Conservation (phyloP, 2,888 invertebrate genomes). For the Drosophila peninsularis region DNA sequence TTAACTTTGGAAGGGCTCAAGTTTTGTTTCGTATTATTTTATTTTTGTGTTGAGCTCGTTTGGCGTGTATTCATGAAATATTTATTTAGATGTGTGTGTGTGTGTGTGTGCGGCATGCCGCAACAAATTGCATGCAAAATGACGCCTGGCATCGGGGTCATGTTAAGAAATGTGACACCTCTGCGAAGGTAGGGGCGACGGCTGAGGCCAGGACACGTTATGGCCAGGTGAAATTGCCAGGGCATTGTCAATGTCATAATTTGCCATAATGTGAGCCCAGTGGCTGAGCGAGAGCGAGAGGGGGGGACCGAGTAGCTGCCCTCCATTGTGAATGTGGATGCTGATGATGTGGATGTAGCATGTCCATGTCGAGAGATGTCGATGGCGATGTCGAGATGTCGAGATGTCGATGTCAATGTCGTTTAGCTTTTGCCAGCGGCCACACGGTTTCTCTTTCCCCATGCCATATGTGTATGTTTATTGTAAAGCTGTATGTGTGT, state of each 20-base stretch:
- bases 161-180: slow-evolving; percentile 62
- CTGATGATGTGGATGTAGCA: slow-evolving; percentile 64
- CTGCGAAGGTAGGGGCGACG: slow-evolving; percentile 14
- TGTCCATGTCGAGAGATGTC: slow-evolving; percentile 62
- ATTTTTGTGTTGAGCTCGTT: slow-evolving; percentile 20
- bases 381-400: slow-evolving; percentile 59
- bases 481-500: not conserved
- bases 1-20: slow-evolving; percentile 2
- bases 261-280: slow-evolving; percentile 65
- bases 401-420: slow-evolving; percentile 63
- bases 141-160: slow-evolving; percentile 32
- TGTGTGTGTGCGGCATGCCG: slow-evolving; percentile 39
- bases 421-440: slow-evolving; percentile 48
- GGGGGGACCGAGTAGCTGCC: slow-evolving; percentile 11
- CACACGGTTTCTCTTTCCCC: slow-evolving; percentile 2
- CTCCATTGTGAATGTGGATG: slow-evolving; percentile 42
- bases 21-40: slow-evolving; percentile 7
- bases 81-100: slow-evolving; percentile 44
- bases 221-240: slow-evolving; percentile 51
- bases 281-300: not conserved
- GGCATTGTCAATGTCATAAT: slow-evolving; percentile 74
- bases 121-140: slow-evolving; percentile 61
- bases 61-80: slow-evolving; percentile 33
- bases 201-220: slow-evolving; percentile 47
- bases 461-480: not conserved